Evolutionary conservation across 1,140 invertebrate species (phyloP), one percentile per base, ranked within the genome.

Genomic region (Scylla paramamosain): DNA sequence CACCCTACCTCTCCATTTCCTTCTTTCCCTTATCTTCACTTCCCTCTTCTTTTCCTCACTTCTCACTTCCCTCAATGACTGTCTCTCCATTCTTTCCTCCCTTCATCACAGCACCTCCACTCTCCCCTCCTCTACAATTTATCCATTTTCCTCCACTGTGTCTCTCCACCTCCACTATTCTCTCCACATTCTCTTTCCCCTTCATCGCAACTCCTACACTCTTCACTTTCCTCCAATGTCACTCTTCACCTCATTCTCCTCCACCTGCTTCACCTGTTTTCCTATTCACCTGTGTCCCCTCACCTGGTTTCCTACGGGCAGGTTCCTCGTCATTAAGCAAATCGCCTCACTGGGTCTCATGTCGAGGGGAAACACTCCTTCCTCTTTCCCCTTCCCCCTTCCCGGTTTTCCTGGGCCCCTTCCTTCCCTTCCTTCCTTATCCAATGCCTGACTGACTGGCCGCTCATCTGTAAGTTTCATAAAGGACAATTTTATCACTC

Each of bases 311-410:
- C 67, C 67, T 77, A 20, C 0, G 67, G 67, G 20, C n/a, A 77
- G 20, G 67, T 77, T 77, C 67, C n/a, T 77, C 67, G 20, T 77
- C 67, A 77, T 77, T 77, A 77, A 77, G 67, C 67, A 77, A 77
- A 20, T 2, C 67, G 67, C 67, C 67, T n/a, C 67, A 20, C n/a
- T 77, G 67, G 1, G 67, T n/a, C 20, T n/a, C 67, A 12, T 20
- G 67, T 8, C 67, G 67, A 77, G 67, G 67, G 67, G 67, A 77
- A 77, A 77, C 16, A 3, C 10, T 14, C 8, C 20, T 20, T 20
- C 20, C 20, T n/a, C 1, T 20, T 2, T 3, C 67, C 67, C 67
- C 25, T 77, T 20, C 67, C 20, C 20, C 6, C 59, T 7, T 59
- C 10, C 16, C 52, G 6, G 4, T 14, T 14, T 20, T 59, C 52